Base-by-base conservation (phyloP, 2,888 invertebrate species). In the Rotaria magnacalcarata region DNA sequence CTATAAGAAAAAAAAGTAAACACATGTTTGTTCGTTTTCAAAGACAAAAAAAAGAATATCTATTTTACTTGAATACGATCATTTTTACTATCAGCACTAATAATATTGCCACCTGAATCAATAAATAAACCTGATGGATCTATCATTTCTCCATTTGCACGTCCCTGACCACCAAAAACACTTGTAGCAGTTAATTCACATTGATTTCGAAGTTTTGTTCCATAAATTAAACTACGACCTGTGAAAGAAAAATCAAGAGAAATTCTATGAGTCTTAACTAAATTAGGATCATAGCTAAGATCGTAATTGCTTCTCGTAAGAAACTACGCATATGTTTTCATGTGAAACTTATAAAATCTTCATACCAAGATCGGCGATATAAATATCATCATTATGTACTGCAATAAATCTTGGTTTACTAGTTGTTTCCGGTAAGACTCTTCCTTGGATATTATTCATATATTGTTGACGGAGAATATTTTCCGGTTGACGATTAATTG, bases 41-140 rank as follows among this genome's bases (percentile, higher is more conserved):
- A 52, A 54, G 0, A 54, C 3, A 4, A 54, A 4, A 54, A 3
- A 8, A 54, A 1, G 19, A 0, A 7, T 19, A 16, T 67, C 34
- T 27, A 50, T 47, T 47, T 47, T 80, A 80, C 80, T 24, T 80
- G 80, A 80, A 80, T 47, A 43, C 89, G 87, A 87, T 89, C 88
- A 85, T 89, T 89, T 86, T 88, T 89, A 87, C 89, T 89, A 87
- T 89, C 89, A 4, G 88, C 89, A 14, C 89, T 88, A 10, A 89
- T 86, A 85, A 89, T 87, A 86, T 89, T 88, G 5, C 89, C 89
- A 84, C 87, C 87, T 80, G 85, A 87, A 87, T 89, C 89, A 1
- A 88, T 88, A 14, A 89, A 87, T 11, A 89, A 87, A 11, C 89
- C 89, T n/a, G 89, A 89, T 6, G 89, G 89, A 85, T 89, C 89